Conservation (phyloP, 2,888 invertebrate species). For the Sarcophaga subvicina region DNA sequence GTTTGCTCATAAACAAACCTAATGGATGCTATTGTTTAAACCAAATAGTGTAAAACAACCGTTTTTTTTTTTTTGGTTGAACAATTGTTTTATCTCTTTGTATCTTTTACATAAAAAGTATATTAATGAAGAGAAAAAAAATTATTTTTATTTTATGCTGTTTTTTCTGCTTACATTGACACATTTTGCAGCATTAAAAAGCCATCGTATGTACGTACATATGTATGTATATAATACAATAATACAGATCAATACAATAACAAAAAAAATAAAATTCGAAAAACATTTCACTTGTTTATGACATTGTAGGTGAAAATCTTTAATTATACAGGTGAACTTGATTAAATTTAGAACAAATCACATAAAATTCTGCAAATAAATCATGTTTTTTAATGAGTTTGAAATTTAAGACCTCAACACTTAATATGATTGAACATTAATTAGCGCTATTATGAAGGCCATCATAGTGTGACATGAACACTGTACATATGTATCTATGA, state of each 20-base stretch:
- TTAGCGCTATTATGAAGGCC: conserved; percentile 37
- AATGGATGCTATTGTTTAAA: not conserved
- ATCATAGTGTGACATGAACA: not conserved
- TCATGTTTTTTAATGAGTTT: not conserved
- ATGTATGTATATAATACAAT: conserved; percentile 5
- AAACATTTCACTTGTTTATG: conserved; percentile 78
- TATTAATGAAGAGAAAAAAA: conserved; percentile 13
- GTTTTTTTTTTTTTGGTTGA: not conserved
- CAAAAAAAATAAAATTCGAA: conserved; percentile 13
- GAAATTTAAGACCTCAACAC: conserved; percentile 17
- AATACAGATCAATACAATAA: not conserved
- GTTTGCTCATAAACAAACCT: not conserved
- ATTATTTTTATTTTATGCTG: not conserved
- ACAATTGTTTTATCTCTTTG: conserved; percentile 23
- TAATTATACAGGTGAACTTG: conserved; percentile 62
- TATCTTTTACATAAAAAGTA: conserved; percentile 62
- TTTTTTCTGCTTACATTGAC: conserved; percentile 75
- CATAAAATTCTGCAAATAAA: not conserved
- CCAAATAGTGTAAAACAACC: no score
- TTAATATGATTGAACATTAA: conserved; percentile 46
- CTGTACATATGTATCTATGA: no score
- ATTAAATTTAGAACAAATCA: not conserved
- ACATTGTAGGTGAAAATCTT: conserved; percentile 74
- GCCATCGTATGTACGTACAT: conserved; percentile 41
- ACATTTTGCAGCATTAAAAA: conserved; percentile 73